Percentiles rank a stretch among this genome's conserved stretches.
Evolutionary conservation across 1,140 invertebrate species (phyloP).

Genomic region (Tachypleus tridentatus): DNA sequence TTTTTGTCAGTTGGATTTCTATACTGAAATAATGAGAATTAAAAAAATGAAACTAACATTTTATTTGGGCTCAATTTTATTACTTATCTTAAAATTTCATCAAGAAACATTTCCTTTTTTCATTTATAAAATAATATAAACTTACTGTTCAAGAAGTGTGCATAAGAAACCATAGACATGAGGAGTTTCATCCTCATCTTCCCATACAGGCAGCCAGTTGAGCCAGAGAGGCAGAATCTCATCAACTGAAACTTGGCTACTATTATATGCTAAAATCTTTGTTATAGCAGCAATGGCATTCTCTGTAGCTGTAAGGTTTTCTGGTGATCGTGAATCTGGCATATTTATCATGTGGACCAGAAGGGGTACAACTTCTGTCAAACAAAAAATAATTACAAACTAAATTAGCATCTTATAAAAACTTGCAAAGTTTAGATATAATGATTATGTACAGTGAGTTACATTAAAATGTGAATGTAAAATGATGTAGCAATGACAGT

Average conservation of each 20-base stretch:
- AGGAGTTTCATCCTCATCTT: slow-evolving; percentile 88
- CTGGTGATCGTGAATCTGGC: slow-evolving; percentile 60
- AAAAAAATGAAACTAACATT: too few species aligned
- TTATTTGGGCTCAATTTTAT: too few species aligned
- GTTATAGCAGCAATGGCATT: slow-evolving; percentile 96
- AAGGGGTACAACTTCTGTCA: slow-evolving; percentile 39
- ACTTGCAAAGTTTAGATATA: too few species aligned
- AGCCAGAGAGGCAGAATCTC: slow-evolving; percentile 83
- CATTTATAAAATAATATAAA: not conserved
- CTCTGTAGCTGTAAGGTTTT: slow-evolving; percentile 87
- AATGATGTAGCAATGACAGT: too few species aligned
- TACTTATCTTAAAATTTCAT: not conserved
- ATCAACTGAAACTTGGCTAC: slow-evolving; percentile 56
- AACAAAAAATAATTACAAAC: too few species aligned
- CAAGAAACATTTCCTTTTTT: not conserved
- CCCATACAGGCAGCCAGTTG: slow-evolving; percentile 87
- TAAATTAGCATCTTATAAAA: too few species aligned
- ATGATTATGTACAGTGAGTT: too few species aligned
- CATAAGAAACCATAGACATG: slow-evolving; percentile 92
- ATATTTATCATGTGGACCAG: slow-evolving; percentile 73
- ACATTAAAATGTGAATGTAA: too few species aligned
- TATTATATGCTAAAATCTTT: slow-evolving; percentile 94
- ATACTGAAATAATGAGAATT: too few species aligned
- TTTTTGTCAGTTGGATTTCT: too few species aligned
- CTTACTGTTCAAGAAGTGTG: slow-evolving; percentile 71